These are phyloP conservation scores for Lathronympha strigana DNA, from an alignment of 2,888 invertebrate species.

Conservation along the genomic window DNA sequence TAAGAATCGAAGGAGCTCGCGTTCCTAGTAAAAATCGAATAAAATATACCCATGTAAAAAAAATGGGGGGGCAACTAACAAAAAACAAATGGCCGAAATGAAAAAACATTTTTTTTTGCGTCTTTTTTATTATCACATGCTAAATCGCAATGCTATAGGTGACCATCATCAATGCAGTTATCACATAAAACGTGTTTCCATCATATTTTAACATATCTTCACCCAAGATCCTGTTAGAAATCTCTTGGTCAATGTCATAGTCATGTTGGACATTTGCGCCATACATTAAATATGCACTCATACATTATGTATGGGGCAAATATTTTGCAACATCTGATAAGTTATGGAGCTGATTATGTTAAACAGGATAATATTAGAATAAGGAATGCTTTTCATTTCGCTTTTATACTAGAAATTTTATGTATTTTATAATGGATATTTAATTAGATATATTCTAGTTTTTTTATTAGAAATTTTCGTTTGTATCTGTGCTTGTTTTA, in stretches of 20 bases:
- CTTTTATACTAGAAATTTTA: not conserved
- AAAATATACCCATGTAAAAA: too few relatives aligned
- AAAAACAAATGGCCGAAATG: too few relatives aligned
- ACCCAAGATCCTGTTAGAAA: slow-evolving; percentile 29
- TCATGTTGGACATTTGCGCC: not conserved
- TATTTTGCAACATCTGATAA: slow-evolving; percentile 34
- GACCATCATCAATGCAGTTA: not conserved
- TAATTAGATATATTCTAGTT: too few relatives aligned
- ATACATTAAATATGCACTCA: slow-evolving; percentile 17
- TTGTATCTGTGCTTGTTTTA: too few relatives aligned
- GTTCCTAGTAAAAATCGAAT: too few relatives aligned
- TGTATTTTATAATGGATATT: too few relatives aligned
- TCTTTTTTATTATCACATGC: too few relatives aligned
- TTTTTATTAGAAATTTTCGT: slow-evolving; percentile 3
- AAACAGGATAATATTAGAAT: slow-evolving; percentile 12
- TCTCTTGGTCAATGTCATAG: slow-evolving; percentile 39
- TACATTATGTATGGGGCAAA: slow-evolving; percentile 30
- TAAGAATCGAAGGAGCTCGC: too few relatives aligned
- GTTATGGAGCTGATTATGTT: slow-evolving; percentile 29
- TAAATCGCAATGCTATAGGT: not conserved
- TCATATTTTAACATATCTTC: not conserved
- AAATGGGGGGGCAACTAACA: too few relatives aligned
- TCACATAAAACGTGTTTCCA: not conserved
- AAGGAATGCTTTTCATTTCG: slow-evolving; percentile 12
- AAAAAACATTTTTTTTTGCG: too few relatives aligned